Base-by-base conservation (phyloP, 2,888 invertebrate species). In the Piscicola geometra region DNA sequence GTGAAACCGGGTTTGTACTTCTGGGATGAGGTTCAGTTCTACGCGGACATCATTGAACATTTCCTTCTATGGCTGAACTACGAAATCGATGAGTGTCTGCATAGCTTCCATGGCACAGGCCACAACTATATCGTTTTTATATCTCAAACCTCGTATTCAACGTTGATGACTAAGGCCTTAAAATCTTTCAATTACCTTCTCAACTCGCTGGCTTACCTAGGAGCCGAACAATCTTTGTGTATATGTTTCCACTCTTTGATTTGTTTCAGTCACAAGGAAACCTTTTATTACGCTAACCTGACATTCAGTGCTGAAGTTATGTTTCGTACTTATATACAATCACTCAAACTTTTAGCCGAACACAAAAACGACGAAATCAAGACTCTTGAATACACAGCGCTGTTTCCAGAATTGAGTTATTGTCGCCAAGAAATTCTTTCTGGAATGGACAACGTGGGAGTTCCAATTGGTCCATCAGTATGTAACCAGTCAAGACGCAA, bases 211-310 rank as follows among this genome's bases (percentile, higher is more conserved):
- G 76, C 77, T 67, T 78, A 76, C 75, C 35, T 79, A 68, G 79
- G 79, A 28, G 79, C 78, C 15, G 78, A 80, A 60, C 78, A 80
- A 76, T 77, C 80, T 5, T 76, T 80, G 47, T 80, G 80, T 66
- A 73, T 76, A 33, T 78, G 77, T 56, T 79, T 77, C 71, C 77
- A 77, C 69, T 77, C 79, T 9, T 50, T 80, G 60, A 75, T 79
- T 25, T 80, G 80, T 70, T 80, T 80, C 76, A 80, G 79, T 52
- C 78, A 80, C 73, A 68, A 76, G 35, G 80, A 80, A 77, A 80
- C 79, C n/a, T 79, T 79, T 71, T 76, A 78, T 73, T 80, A 79
- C 75, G 78, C 78, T 25, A 80, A 80, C 76, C 77, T 71, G 66
- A 78, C 79, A 5, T 80, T 80, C 77, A 72, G 75, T 41, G 80